phyloP scores from a whole-genome alignment of 2,888 invertebrate species.

The Lithophane leautieri region DNA sequence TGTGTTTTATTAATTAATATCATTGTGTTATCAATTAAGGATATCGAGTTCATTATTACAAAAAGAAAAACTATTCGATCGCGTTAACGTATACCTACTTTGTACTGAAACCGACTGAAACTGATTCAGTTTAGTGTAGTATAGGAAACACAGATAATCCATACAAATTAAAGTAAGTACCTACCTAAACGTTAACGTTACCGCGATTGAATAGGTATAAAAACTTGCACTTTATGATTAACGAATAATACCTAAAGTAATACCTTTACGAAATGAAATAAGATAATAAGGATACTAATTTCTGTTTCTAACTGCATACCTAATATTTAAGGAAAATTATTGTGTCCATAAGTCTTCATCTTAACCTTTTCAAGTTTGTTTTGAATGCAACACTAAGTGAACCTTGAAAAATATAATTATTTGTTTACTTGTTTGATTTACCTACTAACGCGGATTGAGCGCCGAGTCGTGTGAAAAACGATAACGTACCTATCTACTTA shows the following conservation, averaged over 20 bases:
- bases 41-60: neutral
- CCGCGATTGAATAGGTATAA: neutral
- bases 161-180: neutral
- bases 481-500: slow-evolving; percentile 11
- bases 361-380: slow-evolving; percentile 21
- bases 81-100: too few species aligned
- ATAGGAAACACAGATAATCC: neutral
- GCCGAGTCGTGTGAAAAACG: slow-evolving; percentile 21
- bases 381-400: slow-evolving; percentile 35
- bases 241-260: neutral
- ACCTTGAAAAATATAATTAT: slow-evolving; percentile 47
- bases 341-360: neutral
- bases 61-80: neutral
- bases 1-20: too few species aligned
- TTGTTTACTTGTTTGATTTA: slow-evolving; percentile 48
- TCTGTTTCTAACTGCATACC: neutral
- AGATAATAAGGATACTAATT: slow-evolving; percentile 1
- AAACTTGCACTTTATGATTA: neutral
- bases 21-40: too few species aligned
- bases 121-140: neutral
- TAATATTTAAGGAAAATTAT: slow-evolving; percentile 20
- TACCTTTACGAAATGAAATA: neutral
- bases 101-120: neutral
- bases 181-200: neutral
- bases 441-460: slow-evolving; percentile 16